Conservation (phyloP, 2,797 vertebrate genomes). For the Falco biarmicus region DNA sequence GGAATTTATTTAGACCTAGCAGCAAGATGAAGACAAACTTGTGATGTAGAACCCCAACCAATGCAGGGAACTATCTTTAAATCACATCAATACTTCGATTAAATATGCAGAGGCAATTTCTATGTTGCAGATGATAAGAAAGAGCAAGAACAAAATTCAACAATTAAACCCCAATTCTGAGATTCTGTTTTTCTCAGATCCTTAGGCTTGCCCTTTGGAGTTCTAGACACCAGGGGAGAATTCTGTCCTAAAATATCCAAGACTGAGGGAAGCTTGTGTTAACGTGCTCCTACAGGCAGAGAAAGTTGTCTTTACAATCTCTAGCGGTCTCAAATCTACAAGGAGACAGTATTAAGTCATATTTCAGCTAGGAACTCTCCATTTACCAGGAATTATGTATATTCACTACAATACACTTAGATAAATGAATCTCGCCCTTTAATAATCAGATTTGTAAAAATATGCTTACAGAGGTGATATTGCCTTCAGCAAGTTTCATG, state of each 20-base stretch:
- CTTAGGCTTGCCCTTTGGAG: not conserved
- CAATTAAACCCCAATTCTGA: not conserved
- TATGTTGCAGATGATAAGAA: not conserved
- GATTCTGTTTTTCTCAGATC: not conserved
- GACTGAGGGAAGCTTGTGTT: not conserved
- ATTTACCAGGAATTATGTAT: not conserved
- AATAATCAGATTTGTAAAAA: not conserved
- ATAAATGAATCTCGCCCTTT: not conserved
- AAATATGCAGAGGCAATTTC: not conserved
- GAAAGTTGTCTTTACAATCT: not conserved
- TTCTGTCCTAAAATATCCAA: not conserved
- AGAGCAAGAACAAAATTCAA: not conserved
- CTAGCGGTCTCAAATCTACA: not conserved
- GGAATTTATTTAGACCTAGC: not conserved
- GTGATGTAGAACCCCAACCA: not conserved
- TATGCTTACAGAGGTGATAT: constrained; percentile 85
- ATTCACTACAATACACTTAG: not conserved
- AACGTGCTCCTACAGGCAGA: not conserved
- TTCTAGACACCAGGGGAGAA: not conserved
- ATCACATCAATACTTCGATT: not conserved
- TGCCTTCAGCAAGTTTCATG: constrained; percentile 84
- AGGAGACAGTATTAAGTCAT: not conserved
- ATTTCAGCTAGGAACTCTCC: not conserved
- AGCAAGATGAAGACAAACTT: not conserved
- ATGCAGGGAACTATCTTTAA: not conserved